Evolutionary conservation across 2,797 vertebrate species (phyloP).

Genomic region (Otolemur crassicaudatus): DNA sequence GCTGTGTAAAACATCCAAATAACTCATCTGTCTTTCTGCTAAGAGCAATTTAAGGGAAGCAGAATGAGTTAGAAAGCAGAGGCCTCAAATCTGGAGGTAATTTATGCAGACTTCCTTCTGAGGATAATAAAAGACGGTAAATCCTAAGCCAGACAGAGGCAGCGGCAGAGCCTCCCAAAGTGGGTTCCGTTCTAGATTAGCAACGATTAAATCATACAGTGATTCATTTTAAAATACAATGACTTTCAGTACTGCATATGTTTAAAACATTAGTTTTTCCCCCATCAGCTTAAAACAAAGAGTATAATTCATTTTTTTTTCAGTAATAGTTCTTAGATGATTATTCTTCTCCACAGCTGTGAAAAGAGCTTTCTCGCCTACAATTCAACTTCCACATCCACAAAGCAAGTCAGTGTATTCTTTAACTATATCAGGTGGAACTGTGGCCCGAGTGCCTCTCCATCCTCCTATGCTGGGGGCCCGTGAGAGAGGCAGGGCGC

Average conservation of each 20-base stretch:
- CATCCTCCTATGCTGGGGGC: background rate
- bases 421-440: background rate
- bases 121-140: slow-evolving; percentile 75
- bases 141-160: slow-evolving; percentile 62
- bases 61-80: slow-evolving; percentile 52
- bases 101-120: slow-evolving; percentile 68
- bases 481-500: background rate
- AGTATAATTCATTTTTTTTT: background rate
- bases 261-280: slow-evolving; percentile 63
- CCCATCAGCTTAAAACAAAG: slow-evolving; percentile 66
- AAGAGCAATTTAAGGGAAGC: slow-evolving; percentile 51
- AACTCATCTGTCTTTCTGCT: slow-evolving; percentile 36
- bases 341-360: slow-evolving; percentile 34
- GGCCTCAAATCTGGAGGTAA: slow-evolving; percentile 7
- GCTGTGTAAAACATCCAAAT: background rate
- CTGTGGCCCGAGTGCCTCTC: no score
- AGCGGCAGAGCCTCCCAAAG: slow-evolving; percentile 35
- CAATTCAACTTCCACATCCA: background rate
- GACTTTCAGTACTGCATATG: slow-evolving; percentile 47
- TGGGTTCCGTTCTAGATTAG: slow-evolving; percentile 68
- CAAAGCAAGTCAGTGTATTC: background rate
- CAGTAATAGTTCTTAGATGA: slow-evolving; percentile 29
- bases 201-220: slow-evolving; percentile 59
- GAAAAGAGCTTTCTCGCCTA: background rate
- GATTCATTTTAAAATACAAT: slow-evolving; percentile 65